Evolutionary conservation across 92 coral and sea anemone species (phyloP), one percentile per base, ranked within the genome.

Genomic region (Micromussa lordhowensis): DNA sequence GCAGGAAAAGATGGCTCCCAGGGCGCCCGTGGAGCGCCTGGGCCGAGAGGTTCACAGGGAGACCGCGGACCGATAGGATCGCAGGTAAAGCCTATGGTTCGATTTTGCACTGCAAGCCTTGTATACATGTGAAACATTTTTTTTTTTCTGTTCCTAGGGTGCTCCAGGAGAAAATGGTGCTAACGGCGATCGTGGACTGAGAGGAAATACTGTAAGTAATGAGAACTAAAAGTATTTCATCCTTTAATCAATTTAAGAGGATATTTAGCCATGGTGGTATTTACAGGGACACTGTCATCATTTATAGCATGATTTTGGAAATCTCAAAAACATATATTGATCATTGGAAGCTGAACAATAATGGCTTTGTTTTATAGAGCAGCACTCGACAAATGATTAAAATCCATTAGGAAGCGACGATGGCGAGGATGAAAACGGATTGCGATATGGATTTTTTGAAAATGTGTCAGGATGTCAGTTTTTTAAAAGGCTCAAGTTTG

Each of bases 11-110:
- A 51, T 53, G 90, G 90, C 0, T 59, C 80, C n/a, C 22, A 59
- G 79, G 95, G 95, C 72, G 86, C 86, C 3, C 82, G 95, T 36
- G 95, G 95, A 73, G 89, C 88, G 12, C 76, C 85, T 70, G 95
- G 95, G 61, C 76, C 92, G 30, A 81, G 78, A 76, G 95, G 95
- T 31, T 30, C 92, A 18, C 54, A 68, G 12, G 95, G 95, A 74
- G 94, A 93, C 85, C 93, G 88, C 51, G 88, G 88, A 84, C 81
- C 88, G 28, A 14, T 34, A 55, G 88, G 88, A 84, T n/a, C 9
- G 5, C 36, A 36, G 88, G 88, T 84, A 57, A 49, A 82, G 13
- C 17, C 71, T 28, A 44, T 66, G 71, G 28, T 66, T 66, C 71
- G 49, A 73, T 16, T 35, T 35, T 73, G 3, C 53, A 34, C 10